Evolutionary conservation across 2,888 invertebrate genomes (phyloP), one percentile per base, ranked within the genome.

Genomic region (Resseliella maxima): DNA sequence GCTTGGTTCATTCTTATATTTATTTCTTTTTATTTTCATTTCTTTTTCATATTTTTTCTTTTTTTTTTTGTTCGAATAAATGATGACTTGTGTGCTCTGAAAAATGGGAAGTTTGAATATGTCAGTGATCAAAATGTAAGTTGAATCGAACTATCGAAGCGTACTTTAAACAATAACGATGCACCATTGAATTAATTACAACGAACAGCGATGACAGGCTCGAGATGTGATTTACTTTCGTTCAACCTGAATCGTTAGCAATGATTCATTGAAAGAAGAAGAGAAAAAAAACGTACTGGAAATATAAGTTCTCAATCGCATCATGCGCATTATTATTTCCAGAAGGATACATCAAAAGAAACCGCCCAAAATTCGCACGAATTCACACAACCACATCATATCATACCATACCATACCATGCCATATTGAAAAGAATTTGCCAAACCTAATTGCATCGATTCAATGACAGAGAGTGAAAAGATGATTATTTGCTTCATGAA

Each of bases 401-500:
- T n/a, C n/a, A n/a, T n/a, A n/a, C n/a, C n/a, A n/a, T n/a, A n/a
- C n/a, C n/a, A n/a, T n/a, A n/a, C n/a, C n/a, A n/a, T n/a, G n/a
- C n/a, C n/a, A n/a, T n/a, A n/a, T n/a, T 24, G 3, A n/a, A 24
- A 2, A 59, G 59, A 59, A 59, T 59, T 10, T 6, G 5, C 59
- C 59, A 59, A 50, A 50, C 24, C 24, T 24, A 59, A 59, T 59
- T 59, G 59, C 35, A 72, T 72, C 31, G 15, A 72, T 15, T 50
- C 46, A 50, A 31, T 72, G 72, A 27, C 72, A 72, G 35, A 31
- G 72, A 59, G 35, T 31, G 31, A 72, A n/a, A 18, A 50, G 46
- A 59, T 59, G 27, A 59, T 72, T 72, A 72, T 72, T 72, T 72
- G 31, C 72, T 72, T 72, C 72, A 72, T 72, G 72, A 27, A 31